Evolutionary conservation across 2,888 invertebrate species (phyloP).

Genomic region (Lamellibrachia satsuma): DNA sequence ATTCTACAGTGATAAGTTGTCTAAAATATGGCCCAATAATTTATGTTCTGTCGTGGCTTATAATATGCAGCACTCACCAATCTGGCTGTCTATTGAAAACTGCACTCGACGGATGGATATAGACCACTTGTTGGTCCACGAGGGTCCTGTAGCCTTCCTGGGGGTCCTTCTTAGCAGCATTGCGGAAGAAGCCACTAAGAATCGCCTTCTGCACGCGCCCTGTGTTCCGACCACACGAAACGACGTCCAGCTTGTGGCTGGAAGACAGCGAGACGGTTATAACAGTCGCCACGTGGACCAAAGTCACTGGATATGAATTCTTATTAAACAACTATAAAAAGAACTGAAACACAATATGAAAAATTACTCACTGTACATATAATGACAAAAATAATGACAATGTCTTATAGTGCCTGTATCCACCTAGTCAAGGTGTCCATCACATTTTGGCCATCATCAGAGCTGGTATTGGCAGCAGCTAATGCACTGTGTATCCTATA

Average conservation of each 20-base stretch:
- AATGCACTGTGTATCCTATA: no score
- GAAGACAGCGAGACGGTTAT: slow-evolving; percentile 20
- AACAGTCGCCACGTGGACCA: not conserved
- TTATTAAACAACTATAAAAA: no score
- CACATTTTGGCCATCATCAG: no score
- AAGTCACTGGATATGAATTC: not conserved
- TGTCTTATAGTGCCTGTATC: no score
- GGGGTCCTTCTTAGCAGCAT: slow-evolving; percentile 98
- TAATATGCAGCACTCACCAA: slow-evolving; percentile 75
- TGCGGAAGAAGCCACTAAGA: slow-evolving; percentile 96
- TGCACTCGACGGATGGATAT: slow-evolving; percentile 98
- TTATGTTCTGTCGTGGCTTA: not conserved
- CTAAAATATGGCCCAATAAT: not conserved
- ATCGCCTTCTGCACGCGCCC: slow-evolving; percentile 97
- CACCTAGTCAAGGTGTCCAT: no score
- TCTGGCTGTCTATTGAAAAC: slow-evolving; percentile 98
- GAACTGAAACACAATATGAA: not conserved
- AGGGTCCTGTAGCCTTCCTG: slow-evolving; percentile 96
- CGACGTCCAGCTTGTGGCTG: slow-evolving; percentile 78
- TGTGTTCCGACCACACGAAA: slow-evolving; percentile 94
- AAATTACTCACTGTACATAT: slow-evolving; percentile 7
- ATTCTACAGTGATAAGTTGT: no score
- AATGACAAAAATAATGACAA: no score
- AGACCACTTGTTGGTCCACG: slow-evolving; percentile 95
- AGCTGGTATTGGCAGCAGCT: no score